phyloP scores from a whole-genome alignment of 2,888 invertebrate genomes.

The Acronicta alni region DNA sequence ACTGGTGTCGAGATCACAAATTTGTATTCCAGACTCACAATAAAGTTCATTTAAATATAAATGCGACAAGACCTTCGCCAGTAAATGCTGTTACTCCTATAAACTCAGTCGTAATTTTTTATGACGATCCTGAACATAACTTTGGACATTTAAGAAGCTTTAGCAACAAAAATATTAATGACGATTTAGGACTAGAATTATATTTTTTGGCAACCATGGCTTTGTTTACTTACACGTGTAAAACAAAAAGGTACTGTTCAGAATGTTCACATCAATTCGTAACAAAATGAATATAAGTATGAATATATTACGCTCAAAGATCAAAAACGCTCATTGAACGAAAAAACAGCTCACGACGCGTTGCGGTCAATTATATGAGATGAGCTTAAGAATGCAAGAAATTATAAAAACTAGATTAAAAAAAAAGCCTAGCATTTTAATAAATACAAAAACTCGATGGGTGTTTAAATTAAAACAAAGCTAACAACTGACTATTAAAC shows the following conservation, averaged over 20 bases:
- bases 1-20: slow-evolving; percentile 80
- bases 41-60: slow-evolving; percentile 86
- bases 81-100: slow-evolving; percentile 79
- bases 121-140: slow-evolving; percentile 74
- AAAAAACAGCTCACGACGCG: too few species aligned
- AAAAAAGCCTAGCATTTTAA: too few species aligned
- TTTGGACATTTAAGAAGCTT: slow-evolving; percentile 72
- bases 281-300: too few species aligned
- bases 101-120: slow-evolving; percentile 79
- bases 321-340: too few species aligned
- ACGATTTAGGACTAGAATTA: slow-evolving; percentile 29
- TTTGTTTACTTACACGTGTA: neutral
- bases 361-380: too few species aligned
- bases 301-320: too few species aligned
- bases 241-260: neutral
- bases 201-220: slow-evolving; percentile 4
- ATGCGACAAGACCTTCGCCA: slow-evolving; percentile 82
- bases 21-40: slow-evolving; percentile 85
- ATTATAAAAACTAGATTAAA: too few species aligned
- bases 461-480: too few species aligned
- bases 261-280: neutral
- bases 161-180: slow-evolving; percentile 66
- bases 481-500: too few species aligned
- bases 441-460: too few species aligned
- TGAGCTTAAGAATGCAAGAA: too few species aligned